These are phyloP conservation scores for Sebastes dallii DNA, from an alignment of 2,797 vertebrate genomes.

Conservation along the genomic window DNA sequence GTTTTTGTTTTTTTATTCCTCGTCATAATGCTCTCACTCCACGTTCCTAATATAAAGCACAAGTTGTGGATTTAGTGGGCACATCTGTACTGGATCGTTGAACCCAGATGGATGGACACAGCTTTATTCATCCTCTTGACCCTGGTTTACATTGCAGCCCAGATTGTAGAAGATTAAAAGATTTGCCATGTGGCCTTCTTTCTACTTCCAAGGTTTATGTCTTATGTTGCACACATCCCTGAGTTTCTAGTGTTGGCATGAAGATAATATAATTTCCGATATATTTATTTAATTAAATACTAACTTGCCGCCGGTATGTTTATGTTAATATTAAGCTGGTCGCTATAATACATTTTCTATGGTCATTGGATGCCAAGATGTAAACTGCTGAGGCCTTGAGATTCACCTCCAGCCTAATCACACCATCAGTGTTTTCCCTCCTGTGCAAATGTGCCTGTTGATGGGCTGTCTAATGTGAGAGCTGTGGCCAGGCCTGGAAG, in stretches of 20 bases:
- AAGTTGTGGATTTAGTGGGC: conserved; percentile 27
- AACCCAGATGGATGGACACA: conserved; percentile 56
- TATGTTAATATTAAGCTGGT: conserved; percentile 16
- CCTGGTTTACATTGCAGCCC: conserved; percentile 42
- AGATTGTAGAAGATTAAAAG: conserved; percentile 67
- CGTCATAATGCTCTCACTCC: conserved; percentile 2
- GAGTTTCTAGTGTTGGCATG: conserved; percentile 1
- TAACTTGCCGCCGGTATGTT: neutral
- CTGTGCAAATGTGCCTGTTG: conserved; percentile 77
- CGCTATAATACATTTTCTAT: conserved; percentile 8
- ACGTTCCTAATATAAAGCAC: conserved; percentile 13
- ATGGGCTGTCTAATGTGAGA: conserved; percentile 79
- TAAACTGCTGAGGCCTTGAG: conserved; percentile 70
- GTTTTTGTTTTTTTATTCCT: neutral
- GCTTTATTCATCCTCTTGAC: conserved; percentile 36
- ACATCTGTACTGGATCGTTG: conserved; percentile 52
- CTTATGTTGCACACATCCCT: conserved; percentile 25
- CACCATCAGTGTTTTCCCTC: conserved; percentile 67
- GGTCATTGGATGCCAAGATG: conserved; percentile 46
- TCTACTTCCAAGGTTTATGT: conserved; percentile 37
- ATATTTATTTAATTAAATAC: conserved; percentile 4
- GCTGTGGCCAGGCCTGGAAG: conserved; percentile 70
- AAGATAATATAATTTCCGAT: neutral
- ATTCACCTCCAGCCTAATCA: conserved; percentile 76
- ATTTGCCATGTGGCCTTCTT: conserved; percentile 61